A percentile compares a stretch with the other conserved stretches of the same genome.
phyloP scores from a whole-genome alignment of 1,140 invertebrate species.

The Stegodyphus dumicola region DNA sequence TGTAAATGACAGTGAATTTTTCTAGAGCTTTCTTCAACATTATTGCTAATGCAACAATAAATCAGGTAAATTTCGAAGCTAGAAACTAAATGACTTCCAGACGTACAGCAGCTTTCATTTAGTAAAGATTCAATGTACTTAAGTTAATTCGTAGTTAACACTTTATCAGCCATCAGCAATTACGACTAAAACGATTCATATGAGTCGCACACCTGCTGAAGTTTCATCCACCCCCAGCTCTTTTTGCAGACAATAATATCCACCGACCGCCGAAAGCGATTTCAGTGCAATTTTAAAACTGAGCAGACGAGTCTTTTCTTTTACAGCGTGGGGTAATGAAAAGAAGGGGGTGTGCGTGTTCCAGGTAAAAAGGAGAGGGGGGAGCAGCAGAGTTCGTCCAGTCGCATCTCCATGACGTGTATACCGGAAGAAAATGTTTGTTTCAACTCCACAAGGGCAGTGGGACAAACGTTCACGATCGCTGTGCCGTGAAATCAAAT shows the following conservation, averaged over 20 bases:
- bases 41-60: too few species aligned
- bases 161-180: too few species aligned
- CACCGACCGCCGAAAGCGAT: background rate
- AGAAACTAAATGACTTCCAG: too few species aligned
- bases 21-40: too few species aligned
- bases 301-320: background rate
- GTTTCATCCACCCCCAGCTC: background rate
- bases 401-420: background rate
- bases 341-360: background rate
- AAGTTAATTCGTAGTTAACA: too few species aligned
- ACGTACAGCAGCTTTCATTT: too few species aligned
- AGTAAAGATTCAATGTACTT: too few species aligned
- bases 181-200: background rate
- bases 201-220: background rate
- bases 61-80: too few species aligned
- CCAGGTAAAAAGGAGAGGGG: background rate
- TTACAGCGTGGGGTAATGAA: background rate
- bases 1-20: too few species aligned
- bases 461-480: constrained; percentile 28
- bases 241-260: background rate
- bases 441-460: constrained; percentile 17
- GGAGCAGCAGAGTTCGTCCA: background rate
- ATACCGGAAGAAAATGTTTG: constrained; percentile 11
- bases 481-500: constrained; percentile 1
- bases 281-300: background rate